A percentile compares a stretch with the other conserved stretches of the same genome.
Conservation (phyloP, 1,140 invertebrate genomes). For the Euwallacea fornicatus region DNA sequence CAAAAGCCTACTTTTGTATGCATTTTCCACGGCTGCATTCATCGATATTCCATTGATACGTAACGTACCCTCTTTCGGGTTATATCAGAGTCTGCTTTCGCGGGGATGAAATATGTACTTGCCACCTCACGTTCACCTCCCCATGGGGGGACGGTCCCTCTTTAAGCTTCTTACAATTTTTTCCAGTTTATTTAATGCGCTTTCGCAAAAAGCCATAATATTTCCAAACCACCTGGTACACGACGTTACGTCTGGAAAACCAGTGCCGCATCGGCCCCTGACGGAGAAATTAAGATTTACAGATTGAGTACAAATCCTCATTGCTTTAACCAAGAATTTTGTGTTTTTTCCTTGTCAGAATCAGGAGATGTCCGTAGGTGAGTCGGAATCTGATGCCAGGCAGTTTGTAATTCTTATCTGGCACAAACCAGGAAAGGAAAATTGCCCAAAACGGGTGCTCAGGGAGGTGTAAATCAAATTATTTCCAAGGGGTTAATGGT, state of each 20-base stretch:
- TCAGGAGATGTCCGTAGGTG: no score
- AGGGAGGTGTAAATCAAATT: constrained; percentile 5
- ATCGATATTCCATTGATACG: constrained; percentile 9
- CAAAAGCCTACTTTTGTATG: background rate
- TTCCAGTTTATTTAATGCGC: constrained; percentile 10
- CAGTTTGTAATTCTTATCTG: background rate
- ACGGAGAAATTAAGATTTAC: no score
- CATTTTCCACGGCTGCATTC: background rate
- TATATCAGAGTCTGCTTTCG: background rate
- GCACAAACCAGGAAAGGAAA: background rate
- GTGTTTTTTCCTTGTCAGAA: no score
- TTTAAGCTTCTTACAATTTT: background rate
- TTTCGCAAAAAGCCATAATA: background rate
- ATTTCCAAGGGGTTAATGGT: constrained; percentile 6
- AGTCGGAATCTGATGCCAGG: no score
- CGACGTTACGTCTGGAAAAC: background rate
- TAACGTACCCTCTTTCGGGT: background rate
- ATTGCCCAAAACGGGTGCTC: background rate
- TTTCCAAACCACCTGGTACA: constrained; percentile 9
- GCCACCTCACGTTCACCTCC: background rate
- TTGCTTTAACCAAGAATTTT: no score
- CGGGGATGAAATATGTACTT: background rate
- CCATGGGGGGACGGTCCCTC: background rate
- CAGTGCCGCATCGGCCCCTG: background rate
- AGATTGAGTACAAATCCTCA: no score